Evolutionary conservation across 2,797 vertebrate genomes (phyloP), one percentile per base, ranked within the genome.

Genomic region (Tinamus major): DNA sequence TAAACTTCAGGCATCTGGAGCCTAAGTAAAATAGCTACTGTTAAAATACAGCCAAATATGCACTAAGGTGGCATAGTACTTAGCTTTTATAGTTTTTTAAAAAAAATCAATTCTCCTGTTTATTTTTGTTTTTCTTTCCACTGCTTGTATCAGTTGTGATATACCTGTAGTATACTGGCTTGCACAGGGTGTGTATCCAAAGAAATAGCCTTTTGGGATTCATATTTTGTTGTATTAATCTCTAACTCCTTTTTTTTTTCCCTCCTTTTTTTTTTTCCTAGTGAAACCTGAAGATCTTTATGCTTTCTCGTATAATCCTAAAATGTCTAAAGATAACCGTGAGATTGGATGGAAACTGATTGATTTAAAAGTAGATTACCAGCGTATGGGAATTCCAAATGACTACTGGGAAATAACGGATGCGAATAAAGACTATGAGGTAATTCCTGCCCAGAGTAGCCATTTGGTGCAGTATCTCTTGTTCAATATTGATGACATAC

Each of bases 261-360:
- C 82, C 63, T 69, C 33, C 85, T 61, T 74, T 95, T 77, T 46
- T 49, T 48, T 48, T 48, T 49, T 72, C 71, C 56, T 86, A 98
- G 98, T 91, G 85, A 97, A 96, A 92, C 78, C 96, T 1, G 98
- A 98, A 91, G 98, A 98, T 56, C 97, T 98, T 68, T 98, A 98
- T 92, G 98, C 98, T 42, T 98, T 98, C 89, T 97, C 98, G 48
- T 98, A 98, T 85, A 98, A 98, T 68, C 98, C 98, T 8, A 97
- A 98, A 72, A 96, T 94, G 80, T 97, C 97, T 23, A 98, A 97
- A 87, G 97, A 97, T 33, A 97, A 72, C 69, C 96, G 98, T 62
- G 96, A 96, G 44, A 84, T 86, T 53, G 98, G 98, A 10, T 98
- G 98, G 98, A 97, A 97, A 37, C 21, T 97, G 76, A 96, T 98